Evolutionary conservation across 1,140 invertebrate genomes (phyloP).

Genomic region (Matsumurasca onukii): DNA sequence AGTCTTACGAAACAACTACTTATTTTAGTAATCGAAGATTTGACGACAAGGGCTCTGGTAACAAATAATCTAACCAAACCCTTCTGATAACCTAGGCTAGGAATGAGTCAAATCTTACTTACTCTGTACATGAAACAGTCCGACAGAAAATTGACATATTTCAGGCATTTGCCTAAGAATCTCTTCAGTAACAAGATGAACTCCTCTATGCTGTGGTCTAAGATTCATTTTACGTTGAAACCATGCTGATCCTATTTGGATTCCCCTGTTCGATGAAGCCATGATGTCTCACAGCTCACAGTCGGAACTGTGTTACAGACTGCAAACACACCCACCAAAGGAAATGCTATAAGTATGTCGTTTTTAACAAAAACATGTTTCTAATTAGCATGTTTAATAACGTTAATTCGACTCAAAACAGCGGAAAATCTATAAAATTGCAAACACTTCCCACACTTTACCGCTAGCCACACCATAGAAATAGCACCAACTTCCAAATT

Average conservation of each 20-base stretch:
- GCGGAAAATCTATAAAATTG: constrained; percentile 19
- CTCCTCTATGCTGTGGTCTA: constrained; percentile 89
- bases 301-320: constrained; percentile 21
- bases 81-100: constrained; percentile 32
- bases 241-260: constrained; percentile 93
- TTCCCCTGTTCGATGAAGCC: constrained; percentile 82
- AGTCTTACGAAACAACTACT: too few relatives aligned
- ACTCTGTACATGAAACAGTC: constrained; percentile 95
- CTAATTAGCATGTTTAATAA: constrained; percentile 28
- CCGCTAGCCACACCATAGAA: constrained; percentile 31
- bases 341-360: constrained; percentile 40
- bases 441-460: constrained; percentile 24
- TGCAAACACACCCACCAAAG: constrained; percentile 33
- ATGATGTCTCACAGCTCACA: constrained; percentile 55
- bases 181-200: constrained; percentile 94
- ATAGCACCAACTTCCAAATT: constrained; percentile 31
- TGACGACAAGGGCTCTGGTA: too few relatives aligned
- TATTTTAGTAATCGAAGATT: too few relatives aligned
- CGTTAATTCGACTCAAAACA: constrained; percentile 9
- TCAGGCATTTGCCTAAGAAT: constrained; percentile 91
- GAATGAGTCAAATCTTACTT: constrained; percentile 53
- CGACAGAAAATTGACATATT: constrained; percentile 88
- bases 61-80: constrained; percentile 36
- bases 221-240: constrained; percentile 95
- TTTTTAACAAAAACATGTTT: constrained; percentile 29